Evolutionary conservation across 2,888 invertebrate species (phyloP).

Genomic region (Eremobia ochroleuca): DNA sequence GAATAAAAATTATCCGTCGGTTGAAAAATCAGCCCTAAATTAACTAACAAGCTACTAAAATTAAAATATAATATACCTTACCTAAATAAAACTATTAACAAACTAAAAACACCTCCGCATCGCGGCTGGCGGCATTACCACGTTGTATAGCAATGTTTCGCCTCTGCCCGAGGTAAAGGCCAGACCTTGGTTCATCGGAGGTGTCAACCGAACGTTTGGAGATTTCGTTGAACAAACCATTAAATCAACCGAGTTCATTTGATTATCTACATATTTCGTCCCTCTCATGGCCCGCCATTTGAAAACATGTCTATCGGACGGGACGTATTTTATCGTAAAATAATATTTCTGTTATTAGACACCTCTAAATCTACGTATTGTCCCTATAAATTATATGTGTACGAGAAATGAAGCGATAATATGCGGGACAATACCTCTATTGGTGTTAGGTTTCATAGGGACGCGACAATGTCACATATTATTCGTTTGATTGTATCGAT

Average conservation of each 20-base stretch:
- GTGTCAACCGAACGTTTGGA: too few relatives aligned
- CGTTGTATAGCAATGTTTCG: too few relatives aligned
- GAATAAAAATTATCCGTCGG: too few relatives aligned
- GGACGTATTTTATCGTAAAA: slow-evolving; percentile 77
- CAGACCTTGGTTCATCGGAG: too few relatives aligned
- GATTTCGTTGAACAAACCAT: too few relatives aligned
- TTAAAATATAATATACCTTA: too few relatives aligned
- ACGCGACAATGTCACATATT: slow-evolving; percentile 53
- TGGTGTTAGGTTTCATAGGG: slow-evolving; percentile 76
- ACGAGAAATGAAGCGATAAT: slow-evolving; percentile 85
- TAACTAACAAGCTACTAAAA: too few relatives aligned
- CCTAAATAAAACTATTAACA: too few relatives aligned
- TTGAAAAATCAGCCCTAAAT: too few relatives aligned
- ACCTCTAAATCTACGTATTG: slow-evolving; percentile 83
- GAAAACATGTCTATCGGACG: slow-evolving; percentile 72
- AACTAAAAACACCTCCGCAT: too few relatives aligned
- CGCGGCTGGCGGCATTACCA: too few relatives aligned
- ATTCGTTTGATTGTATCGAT: slow-evolving; percentile 51
- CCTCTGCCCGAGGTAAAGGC: too few relatives aligned
- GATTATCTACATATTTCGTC: not conserved
- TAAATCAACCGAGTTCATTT: not conserved
- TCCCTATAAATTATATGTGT: slow-evolving; percentile 83
- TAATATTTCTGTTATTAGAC: slow-evolving; percentile 78
- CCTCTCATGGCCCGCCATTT: slow-evolving; percentile 56
- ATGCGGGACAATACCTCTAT: slow-evolving; percentile 78